Evolutionary conservation across 2,797 vertebrate species (phyloP).

Genomic region (Macrochelys suwanniensis): DNA sequence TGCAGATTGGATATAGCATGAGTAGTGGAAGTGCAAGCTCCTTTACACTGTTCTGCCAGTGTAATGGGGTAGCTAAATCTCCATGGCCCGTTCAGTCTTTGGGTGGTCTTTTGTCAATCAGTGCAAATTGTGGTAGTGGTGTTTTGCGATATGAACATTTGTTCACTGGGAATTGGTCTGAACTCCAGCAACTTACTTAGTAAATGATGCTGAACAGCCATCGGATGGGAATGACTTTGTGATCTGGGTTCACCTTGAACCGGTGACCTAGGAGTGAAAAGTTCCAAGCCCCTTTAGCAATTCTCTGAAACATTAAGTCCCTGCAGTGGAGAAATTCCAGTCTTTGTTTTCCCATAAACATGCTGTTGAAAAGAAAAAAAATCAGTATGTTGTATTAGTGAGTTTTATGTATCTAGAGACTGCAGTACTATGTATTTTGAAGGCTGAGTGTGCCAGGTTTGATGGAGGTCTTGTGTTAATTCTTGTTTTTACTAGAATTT

Average conservation of each 20-base stretch:
- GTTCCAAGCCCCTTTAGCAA: neutral
- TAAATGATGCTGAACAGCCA: neutral
- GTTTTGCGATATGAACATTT: neutral
- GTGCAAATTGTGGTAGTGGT: slow-evolving; percentile 21
- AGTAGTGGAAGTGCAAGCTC: neutral
- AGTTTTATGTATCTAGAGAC: neutral
- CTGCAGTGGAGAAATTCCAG: neutral
- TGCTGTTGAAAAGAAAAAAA: neutral
- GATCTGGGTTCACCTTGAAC: neutral
- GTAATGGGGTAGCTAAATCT: slow-evolving; percentile 8
- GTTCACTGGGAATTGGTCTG: slow-evolving; percentile 34
- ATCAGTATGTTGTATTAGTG: rapidly evolving
- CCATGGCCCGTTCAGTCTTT: neutral
- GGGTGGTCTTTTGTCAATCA: neutral
- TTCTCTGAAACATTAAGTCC: neutral
- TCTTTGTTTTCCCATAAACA: neutral
- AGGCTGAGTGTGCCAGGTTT: neutral
- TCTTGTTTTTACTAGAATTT: neutral
- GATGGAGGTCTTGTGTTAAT: neutral
- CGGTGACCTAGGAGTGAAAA: neutral
- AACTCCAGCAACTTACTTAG: neutral
- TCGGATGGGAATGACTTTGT: slow-evolving; percentile 10
- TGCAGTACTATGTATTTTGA: neutral
- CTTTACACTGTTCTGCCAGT: neutral
- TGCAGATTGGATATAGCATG: neutral